Base-by-base conservation (phyloP, 2,888 invertebrate species). In the Ctena decussata region DNA sequence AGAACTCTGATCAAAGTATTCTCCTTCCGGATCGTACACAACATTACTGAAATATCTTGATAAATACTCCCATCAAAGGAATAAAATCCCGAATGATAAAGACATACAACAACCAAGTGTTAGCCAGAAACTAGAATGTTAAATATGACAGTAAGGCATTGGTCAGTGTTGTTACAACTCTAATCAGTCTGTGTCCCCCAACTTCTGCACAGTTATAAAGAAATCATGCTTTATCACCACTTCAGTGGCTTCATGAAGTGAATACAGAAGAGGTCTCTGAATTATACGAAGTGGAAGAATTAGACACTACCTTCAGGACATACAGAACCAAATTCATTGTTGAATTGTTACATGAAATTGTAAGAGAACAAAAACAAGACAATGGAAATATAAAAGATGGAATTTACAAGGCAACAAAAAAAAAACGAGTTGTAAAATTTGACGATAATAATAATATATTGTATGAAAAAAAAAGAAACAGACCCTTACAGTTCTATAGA, bases 151-250 rank as follows among this genome's bases (percentile, higher is more conserved):
- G 39, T 11, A 76, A 76, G 39, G 76, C 65, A 24, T n/a, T 76
- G n/a, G 76, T 76, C 2, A 76, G 76, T 57, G 76, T 76, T 39
- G 76, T 76, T 1, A 76, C 60, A 27, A 39, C 65, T 11, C 41
- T 76, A 0, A 39, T 76, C 15, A 60, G 35, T 41, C 60, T 76
- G 3, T 37, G 39, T 24, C 76, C 76, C 5, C 76, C 76, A 60
- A 60, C 6, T 60, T 3, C 60, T 30, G 8, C 27, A 60, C 5
- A 60, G 11, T 30, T 60, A 18, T 6, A 60, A 21, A 49, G 12
- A 21, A 60, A 18, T 30, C 8, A 24, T 11, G 30, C 27, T 60
- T 60, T 60, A 60, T 60, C 60, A 24, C 60, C 30, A 6, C 27
- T 60, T 1, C 8, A 30, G 24, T 60, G 27, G 30, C 60, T 60